Evolutionary conservation across 2,113 vertebrate species (phyloP).

Genomic region (Hemicordylus capensis): DNA sequence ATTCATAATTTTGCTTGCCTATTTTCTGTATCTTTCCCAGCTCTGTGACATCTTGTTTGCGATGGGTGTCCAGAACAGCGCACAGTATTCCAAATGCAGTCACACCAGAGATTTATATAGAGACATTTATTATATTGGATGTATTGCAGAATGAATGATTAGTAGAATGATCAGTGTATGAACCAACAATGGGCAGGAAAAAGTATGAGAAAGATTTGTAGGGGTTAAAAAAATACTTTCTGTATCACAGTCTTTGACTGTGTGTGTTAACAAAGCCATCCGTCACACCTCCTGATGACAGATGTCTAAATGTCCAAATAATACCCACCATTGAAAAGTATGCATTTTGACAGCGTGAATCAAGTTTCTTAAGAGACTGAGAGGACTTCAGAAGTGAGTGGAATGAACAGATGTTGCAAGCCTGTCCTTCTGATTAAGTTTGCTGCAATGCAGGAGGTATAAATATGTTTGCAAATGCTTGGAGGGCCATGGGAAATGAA

Average conservation of each 20-base stretch:
- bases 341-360: conserved; percentile 63
- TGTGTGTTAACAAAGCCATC: conserved; percentile 78
- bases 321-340: conserved; percentile 60
- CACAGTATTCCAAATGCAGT: neutral
- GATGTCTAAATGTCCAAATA: conserved; percentile 75
- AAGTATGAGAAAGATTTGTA: conserved; percentile 11
- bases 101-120: neutral
- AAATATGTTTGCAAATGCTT: conserved; percentile 66
- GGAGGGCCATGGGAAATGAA: conserved; percentile 57
- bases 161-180: accelerated
- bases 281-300: conserved; percentile 74
- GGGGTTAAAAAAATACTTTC: conserved; percentile 58
- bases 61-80: too few species aligned
- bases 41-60: neutral
- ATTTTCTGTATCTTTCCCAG: neutral
- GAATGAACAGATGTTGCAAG: conserved; percentile 75
- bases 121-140: neutral
- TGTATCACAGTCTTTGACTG: conserved; percentile 66
- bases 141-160: neutral
- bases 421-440: conserved; percentile 71
- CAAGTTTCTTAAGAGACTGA: conserved; percentile 69
- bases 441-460: conserved; percentile 73
- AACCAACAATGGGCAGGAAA: neutral
- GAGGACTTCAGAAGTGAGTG: conserved; percentile 65
- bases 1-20: neutral